Evolutionary conservation across 2,888 invertebrate genomes (phyloP).

Genomic region (Aspidiotus destructor): DNA sequence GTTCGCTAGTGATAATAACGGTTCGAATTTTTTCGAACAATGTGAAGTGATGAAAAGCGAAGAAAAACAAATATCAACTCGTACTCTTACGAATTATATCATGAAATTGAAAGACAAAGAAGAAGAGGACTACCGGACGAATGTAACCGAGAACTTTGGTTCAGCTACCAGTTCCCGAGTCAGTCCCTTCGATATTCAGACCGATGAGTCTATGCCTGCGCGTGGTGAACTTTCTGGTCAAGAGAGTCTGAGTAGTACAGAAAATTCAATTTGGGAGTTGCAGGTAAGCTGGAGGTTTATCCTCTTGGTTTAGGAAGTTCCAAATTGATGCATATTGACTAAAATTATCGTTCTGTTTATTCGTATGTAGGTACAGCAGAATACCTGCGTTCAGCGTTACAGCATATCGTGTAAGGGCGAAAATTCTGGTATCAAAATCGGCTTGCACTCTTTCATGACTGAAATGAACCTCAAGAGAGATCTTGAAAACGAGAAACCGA

Average conservation of each 20-base stretch:
- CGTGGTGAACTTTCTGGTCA: slow-evolving; percentile 78
- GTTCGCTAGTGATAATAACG: slow-evolving; percentile 19
- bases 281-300: slow-evolving; percentile 38
- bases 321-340: not conserved
- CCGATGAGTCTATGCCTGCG: slow-evolving; percentile 79
- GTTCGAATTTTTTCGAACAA: not conserved
- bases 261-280: slow-evolving; percentile 55
- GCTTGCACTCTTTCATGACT: slow-evolving; percentile 21
- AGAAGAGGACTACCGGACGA: not conserved
- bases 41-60: slow-evolving; percentile 10
- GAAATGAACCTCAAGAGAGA: slow-evolving; percentile 23
- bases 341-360: not conserved
- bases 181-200: slow-evolving; percentile 56
- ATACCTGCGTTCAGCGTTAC: slow-evolving; percentile 3
- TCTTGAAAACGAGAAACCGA: not conserved
- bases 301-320: not conserved
- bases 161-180: slow-evolving; percentile 18
- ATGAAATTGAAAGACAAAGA: slow-evolving; percentile 5
- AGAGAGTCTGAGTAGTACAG: slow-evolving; percentile 58
- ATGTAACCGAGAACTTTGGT: slow-evolving; percentile 2
- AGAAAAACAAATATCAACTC: slow-evolving; percentile 1
- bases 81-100: slow-evolving; percentile 3
- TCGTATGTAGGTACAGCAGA: slow-evolving; percentile 11
- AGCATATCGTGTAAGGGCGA: slow-evolving; percentile 14
- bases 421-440: slow-evolving; percentile 14